Evolutionary conservation across 1,140 invertebrate species (phyloP).

Genomic region (Drosophila lowei): DNA sequence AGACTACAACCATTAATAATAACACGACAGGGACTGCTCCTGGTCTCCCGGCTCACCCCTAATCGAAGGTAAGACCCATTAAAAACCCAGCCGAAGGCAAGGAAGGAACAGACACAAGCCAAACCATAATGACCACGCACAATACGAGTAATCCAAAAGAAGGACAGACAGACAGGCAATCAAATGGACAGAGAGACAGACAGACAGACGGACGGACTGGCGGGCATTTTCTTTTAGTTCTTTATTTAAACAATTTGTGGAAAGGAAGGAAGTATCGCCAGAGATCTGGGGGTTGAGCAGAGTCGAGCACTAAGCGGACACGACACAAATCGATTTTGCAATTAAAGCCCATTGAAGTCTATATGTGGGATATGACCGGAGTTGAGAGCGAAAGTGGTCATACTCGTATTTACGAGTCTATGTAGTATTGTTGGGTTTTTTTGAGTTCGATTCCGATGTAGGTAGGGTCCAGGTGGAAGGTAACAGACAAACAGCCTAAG

Average conservation of each 20-base stretch:
- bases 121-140: conserved; percentile 74
- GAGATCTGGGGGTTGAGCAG: conserved; percentile 46
- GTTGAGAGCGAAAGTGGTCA: conserved; percentile 69
- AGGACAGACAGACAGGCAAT: conserved; percentile 31
- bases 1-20: conserved; percentile 42
- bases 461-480: conserved; percentile 1
- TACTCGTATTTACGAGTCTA: conserved; percentile 23
- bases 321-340: conserved; percentile 77
- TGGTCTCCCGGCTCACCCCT: conserved; percentile 21
- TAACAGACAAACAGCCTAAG: conserved; percentile 43
- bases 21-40: conserved; percentile 33
- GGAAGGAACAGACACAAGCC: conserved; percentile 21
- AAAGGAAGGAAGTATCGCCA: conserved; percentile 20
- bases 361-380: conserved; percentile 27
- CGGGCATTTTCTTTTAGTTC: conserved; percentile 38
- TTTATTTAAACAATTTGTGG: conserved; percentile 56
- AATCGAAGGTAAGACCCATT: conserved; percentile 41
- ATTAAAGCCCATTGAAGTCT: conserved; percentile 67
- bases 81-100: conserved; percentile 26
- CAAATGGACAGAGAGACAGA: conserved; percentile 23
- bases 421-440: conserved; percentile 17
- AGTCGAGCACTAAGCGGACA: conserved; percentile 44
- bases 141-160: conserved; percentile 39
- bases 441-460: conserved; percentile 10
- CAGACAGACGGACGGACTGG: conserved; percentile 11